Conservation (phyloP, 2,888 invertebrate species). For the Myopa tessellatipennis region DNA sequence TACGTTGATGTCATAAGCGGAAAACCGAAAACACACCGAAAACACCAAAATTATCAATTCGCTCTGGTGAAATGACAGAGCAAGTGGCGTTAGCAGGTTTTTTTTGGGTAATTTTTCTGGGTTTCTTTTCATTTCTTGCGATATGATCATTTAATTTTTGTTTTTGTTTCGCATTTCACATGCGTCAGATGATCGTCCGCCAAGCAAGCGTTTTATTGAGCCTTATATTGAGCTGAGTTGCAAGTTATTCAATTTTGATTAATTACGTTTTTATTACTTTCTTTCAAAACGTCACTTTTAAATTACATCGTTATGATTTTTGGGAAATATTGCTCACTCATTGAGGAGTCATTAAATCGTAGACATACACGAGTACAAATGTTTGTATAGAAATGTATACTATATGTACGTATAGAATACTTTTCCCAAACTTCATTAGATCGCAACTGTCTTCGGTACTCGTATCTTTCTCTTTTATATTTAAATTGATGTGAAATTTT, state of each 20-base stretch:
- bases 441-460: not conserved
- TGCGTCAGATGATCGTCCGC: not conserved
- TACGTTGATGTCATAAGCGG: constrained; percentile 6
- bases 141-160: too few relatives aligned
- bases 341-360: constrained; percentile 21
- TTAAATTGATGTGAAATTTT: constrained; percentile 21
- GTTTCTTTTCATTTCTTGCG: too few relatives aligned
- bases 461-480: not conserved
- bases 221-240: not conserved
- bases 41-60: constrained; percentile 12
- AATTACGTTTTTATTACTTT: constrained; percentile 22
- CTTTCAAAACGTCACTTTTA: not conserved
- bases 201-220: constrained; percentile 1
- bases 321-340: constrained; percentile 26
- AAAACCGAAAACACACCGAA: not conserved
- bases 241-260: constrained; percentile 20
- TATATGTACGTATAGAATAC: too few relatives aligned
- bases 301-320: not conserved
- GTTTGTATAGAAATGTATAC: too few relatives aligned
- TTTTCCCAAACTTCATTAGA: not conserved
- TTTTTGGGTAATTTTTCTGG: not conserved
- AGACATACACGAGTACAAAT: not conserved
- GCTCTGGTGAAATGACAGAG: constrained; percentile 10
- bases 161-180: not conserved
- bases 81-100: constrained; percentile 35